Percentiles rank a stretch among this genome's conserved stretches.
Evolutionary conservation across 1,140 invertebrate genomes (phyloP).

Genomic region (Macrobrachium nipponense): DNA sequence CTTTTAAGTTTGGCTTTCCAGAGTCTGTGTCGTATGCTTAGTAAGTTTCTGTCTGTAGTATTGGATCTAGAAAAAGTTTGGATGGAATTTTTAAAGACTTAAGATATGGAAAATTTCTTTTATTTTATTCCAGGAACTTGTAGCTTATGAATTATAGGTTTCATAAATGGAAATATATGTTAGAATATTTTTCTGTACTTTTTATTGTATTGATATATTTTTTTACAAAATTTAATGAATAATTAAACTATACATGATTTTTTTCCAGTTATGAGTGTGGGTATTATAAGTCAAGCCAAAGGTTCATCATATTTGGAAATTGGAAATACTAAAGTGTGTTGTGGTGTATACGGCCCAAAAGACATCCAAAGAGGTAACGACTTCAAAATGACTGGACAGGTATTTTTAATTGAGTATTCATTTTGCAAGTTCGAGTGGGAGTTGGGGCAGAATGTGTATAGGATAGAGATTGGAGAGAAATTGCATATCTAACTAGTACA

Average conservation of each 20-base stretch:
- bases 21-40: too few species aligned
- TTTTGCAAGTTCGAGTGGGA: too few species aligned
- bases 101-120: not conserved
- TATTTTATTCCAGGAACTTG: not conserved
- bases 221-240: not conserved
- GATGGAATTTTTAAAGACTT: too few species aligned
- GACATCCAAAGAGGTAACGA: slow-evolving; percentile 56
- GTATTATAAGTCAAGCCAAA: slow-evolving; percentile 61
- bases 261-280: slow-evolving; percentile 58
- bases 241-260: not conserved
- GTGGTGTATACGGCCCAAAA: slow-evolving; percentile 62
- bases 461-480: too few species aligned
- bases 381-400: slow-evolving; percentile 62
- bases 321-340: slow-evolving; percentile 60
- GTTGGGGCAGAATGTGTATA: too few species aligned
- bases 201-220: too few species aligned
- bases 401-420: not conserved
- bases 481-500: too few species aligned
- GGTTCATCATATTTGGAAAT: slow-evolving; percentile 61
- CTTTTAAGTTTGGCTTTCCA: too few species aligned
- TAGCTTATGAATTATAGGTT: not conserved
- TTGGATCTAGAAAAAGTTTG: too few species aligned
- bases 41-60: too few species aligned
- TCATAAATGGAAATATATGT: not conserved
- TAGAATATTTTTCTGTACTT: too few species aligned